These are phyloP conservation scores for Esox masquinongy DNA, from an alignment of 2,797 vertebrate genomes.

Conservation along the genomic window DNA sequence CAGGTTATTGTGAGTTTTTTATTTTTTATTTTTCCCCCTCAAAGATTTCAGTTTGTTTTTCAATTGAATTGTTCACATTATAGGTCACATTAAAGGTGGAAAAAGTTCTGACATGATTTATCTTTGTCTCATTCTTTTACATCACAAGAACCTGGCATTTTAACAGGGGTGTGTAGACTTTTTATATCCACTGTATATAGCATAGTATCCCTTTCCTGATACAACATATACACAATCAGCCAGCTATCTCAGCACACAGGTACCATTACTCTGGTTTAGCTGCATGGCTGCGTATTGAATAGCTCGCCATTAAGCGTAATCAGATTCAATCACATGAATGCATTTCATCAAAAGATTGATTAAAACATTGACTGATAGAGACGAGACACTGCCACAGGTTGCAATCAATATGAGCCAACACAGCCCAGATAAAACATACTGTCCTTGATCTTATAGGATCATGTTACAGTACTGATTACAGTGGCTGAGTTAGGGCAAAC, in stretches of 20 bases:
- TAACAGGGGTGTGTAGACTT: too few species aligned
- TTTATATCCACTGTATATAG: neutral
- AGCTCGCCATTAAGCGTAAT: conserved; percentile 49
- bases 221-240: neutral
- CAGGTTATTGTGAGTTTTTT: too few species aligned
- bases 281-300: conserved; percentile 32
- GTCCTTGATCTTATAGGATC: conserved; percentile 28
- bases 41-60: too few species aligned
- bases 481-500: too few species aligned
- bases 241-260: conserved; percentile 22
- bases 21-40: too few species aligned
- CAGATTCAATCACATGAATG: conserved; percentile 49
- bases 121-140: too few species aligned
- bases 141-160: too few species aligned
- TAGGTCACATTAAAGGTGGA: too few species aligned
- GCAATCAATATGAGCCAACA: conserved; percentile 60
- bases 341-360: conserved; percentile 63
- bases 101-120: too few species aligned
- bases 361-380: conserved; percentile 62
- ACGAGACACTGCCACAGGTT: conserved; percentile 42
- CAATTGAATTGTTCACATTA: too few species aligned
- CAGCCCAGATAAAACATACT: conserved; percentile 46
- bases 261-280: conserved; percentile 25
- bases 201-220: neutral
- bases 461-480: neutral